These are phyloP conservation scores for Dendropsophus ebraccatus DNA, from an alignment of 2,113 vertebrate species.

Conservation along the genomic window DNA sequence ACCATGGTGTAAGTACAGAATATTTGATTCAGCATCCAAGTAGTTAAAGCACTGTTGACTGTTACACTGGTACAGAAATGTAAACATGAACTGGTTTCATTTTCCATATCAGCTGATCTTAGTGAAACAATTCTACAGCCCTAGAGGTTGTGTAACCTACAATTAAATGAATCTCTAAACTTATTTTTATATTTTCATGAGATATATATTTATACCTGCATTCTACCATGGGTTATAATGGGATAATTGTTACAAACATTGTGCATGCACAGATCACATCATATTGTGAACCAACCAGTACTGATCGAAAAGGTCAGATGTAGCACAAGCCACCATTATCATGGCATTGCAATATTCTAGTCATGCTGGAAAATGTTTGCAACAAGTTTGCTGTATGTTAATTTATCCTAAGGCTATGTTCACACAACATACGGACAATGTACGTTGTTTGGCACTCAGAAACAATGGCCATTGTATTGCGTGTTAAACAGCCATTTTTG, in stretches of 20 bases:
- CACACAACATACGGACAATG: too few relatives aligned
- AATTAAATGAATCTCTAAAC: conserved; percentile 18
- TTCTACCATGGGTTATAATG: not conserved
- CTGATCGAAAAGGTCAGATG: too few relatives aligned
- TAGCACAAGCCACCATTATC: too few relatives aligned
- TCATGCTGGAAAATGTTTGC: too few relatives aligned
- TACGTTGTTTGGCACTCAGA: too few relatives aligned
- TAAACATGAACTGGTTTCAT: not conserved
- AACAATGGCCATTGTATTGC: too few relatives aligned
- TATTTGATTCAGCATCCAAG: not conserved
- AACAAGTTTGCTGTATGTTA: too few relatives aligned
- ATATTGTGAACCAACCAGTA: too few relatives aligned
- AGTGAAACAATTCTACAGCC: not conserved
- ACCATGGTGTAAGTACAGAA: not conserved
- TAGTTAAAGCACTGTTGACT: not conserved
- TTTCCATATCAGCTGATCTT: not conserved
- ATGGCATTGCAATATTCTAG: too few relatives aligned
- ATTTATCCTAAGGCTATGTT: not conserved
- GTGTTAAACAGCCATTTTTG: too few relatives aligned
- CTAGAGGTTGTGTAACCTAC: conserved; percentile 2
- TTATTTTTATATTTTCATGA: conserved; percentile 5
- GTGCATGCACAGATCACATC: not conserved
- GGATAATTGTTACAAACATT: not conserved
- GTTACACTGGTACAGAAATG: not conserved
- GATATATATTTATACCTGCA: not conserved